Base-by-base conservation (phyloP, 2,888 invertebrate species). In the Zaprionus bogoriensis region DNA sequence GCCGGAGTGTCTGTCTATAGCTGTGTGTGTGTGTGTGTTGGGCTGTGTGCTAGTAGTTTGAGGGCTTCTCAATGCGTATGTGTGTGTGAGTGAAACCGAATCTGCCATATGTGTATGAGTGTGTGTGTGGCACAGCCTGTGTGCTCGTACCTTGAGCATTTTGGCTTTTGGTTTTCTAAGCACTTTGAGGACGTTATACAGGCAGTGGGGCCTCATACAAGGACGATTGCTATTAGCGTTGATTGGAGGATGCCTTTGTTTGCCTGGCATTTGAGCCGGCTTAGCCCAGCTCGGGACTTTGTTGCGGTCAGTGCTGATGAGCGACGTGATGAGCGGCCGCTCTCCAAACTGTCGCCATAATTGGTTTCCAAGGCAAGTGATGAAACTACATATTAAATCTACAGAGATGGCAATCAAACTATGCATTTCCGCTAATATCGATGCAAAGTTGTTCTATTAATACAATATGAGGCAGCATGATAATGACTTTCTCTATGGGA, bases 161-260 rank as follows among this genome's bases (percentile, higher is more conserved):
- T 67, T 70, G 84, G 81, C 81, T 75, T 77, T 80, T 67, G 79
- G 84, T 80, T 80, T 80, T 65, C 73, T 28, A 73, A 77, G 74
- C 82, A 79, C 74, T 79, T 72, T 67, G 69, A 67, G 68, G 14
- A 62, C 38, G 55, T 61, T 44, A 54, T 28, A 38, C 42, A 32
- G 20, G 39, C 52, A 42, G 38, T 9, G 12, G 53, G 32, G 1
- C 14, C 23, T 2, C 39, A 55, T 39, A n/a, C 25, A 65, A 55
- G 59, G 50, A 67, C 60, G 51, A 66, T 78, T 76, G 74, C 80
- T 64, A 81, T 84, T 80, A 78, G 65, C 74, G 63, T 81, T 81
- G 78, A 84, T 84, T 81, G 81, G 66, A 64, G 67, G 59, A 25
- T n/a, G 39, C 39, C 77, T 61, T 63, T 84, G 84, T 83, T 80